Conservation (phyloP, 2,888 invertebrate genomes). For the Coenonympha arcania region DNA sequence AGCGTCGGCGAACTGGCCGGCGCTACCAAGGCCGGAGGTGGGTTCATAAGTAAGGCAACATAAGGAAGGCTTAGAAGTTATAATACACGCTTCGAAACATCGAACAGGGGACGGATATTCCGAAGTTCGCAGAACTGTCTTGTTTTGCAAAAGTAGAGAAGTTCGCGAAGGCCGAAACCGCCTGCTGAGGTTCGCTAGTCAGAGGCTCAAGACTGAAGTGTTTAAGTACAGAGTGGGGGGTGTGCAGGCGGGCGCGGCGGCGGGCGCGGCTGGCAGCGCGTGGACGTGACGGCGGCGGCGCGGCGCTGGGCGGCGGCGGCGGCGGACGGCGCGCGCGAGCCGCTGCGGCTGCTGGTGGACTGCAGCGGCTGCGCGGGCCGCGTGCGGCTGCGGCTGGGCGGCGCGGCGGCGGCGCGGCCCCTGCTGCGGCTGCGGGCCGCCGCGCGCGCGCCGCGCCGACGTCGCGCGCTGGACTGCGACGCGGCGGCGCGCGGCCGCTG, state of each 20-base stretch:
- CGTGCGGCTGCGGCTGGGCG: constrained; percentile 78
- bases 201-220: no score
- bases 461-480: constrained; percentile 88
- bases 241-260: constrained; percentile 29
- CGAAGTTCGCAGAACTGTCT: no score
- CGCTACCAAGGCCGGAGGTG: constrained; percentile 64
- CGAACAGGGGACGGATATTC: no score
- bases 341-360: constrained; percentile 85
- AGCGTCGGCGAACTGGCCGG: constrained; percentile 69
- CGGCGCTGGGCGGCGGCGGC: constrained; percentile 53
- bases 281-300: constrained; percentile 86
- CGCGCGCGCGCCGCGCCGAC: constrained; percentile 80
- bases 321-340: constrained; percentile 71
- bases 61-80: no score
- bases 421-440: constrained; percentile 87
- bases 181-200: no score
- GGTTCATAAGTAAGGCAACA: no score
- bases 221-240: no score
- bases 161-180: no score
- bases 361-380: constrained; percentile 86
- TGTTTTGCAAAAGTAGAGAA: no score
- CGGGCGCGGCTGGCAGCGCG: constrained; percentile 87
- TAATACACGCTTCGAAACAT: no score
- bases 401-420: constrained; percentile 80
- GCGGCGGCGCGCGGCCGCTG: constrained; percentile 73